Evolutionary conservation across 1,140 invertebrate genomes (phyloP).

Genomic region (Leguminivora glycinivorella): DNA sequence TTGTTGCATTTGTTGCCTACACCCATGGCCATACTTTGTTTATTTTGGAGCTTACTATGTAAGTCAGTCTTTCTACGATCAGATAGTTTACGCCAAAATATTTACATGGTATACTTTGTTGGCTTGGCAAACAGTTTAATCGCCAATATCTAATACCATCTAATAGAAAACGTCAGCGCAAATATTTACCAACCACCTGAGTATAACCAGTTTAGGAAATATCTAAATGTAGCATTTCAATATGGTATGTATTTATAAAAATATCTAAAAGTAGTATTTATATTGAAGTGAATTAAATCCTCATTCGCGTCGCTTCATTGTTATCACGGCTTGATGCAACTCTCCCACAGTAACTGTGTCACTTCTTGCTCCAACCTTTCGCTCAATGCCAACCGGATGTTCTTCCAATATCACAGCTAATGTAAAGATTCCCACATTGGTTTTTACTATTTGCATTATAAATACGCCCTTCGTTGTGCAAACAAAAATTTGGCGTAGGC

Average conservation of each 20-base stretch:
- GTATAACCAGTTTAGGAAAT: too few relatives aligned
- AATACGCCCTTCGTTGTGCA: not conserved
- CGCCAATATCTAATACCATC: too few relatives aligned
- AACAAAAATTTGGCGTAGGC: not conserved
- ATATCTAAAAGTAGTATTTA: not conserved
- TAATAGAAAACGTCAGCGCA: too few relatives aligned
- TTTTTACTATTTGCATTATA: not conserved
- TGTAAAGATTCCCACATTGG: constrained; percentile 31
- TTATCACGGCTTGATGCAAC: constrained; percentile 37
- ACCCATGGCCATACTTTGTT: too few relatives aligned
- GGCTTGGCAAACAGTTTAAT: too few relatives aligned
- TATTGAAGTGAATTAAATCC: not conserved
- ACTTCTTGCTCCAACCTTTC: constrained; percentile 34
- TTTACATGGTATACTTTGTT: too few relatives aligned
- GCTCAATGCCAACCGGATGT: not conserved
- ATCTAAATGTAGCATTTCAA: not conserved
- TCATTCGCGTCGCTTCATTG: not conserved
- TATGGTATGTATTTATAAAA: too few relatives aligned
- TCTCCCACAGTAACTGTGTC: constrained; percentile 42
- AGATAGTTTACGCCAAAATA: too few relatives aligned
- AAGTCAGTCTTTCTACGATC: too few relatives aligned
- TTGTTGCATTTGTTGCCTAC: too few relatives aligned
- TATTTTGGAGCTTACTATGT: too few relatives aligned
- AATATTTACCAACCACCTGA: too few relatives aligned
- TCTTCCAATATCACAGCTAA: not conserved